Base-by-base conservation (phyloP, 2,797 vertebrate genomes). In the Eospalax fontanierii region DNA sequence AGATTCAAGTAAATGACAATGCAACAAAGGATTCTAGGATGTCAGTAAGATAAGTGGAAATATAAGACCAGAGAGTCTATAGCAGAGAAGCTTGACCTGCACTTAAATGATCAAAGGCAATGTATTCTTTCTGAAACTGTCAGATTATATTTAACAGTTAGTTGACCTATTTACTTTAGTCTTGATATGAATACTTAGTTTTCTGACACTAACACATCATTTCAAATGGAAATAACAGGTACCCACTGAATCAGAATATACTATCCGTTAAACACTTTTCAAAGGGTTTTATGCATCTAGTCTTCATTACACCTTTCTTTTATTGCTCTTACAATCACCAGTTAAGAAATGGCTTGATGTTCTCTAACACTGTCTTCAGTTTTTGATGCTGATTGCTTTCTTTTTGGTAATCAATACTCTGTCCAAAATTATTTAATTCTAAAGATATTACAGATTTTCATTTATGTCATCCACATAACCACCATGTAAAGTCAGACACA, bases 401-500 rank as follows among this genome's bases (percentile, higher is more conserved):
- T 80, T 87, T 68, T 54, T 65, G 19, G 22, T 33, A 83, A 7
- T 71, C 80, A 84, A 26, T 26, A 8, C 5, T 40, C 24, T 73
- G 10, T 74, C 18, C 59, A 76, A 75, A 90, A 76, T 57, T 63
- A 46, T 18, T 68, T 75, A 80, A 81, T 35, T 61, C 66, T 90
- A 65, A 73, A 76, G 24, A 4, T 80, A 87, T 73, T 70, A 74
- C 6, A 80, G n/a, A 71, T n/a, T 80, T 88, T 81, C 73, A 90
- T 84, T 84, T 74, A 92, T 73, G 70, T 81, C 63, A 96, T 63
- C 1, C n/a, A 76, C 22, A 86, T 8, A 61, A 54, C 14, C 85
- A 38, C 33, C 22, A 28, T 33, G 76, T 87, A 71, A 95, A 93
- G 11, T 63, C 35, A 63, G 83, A 91, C 6, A 79, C 6, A 35